Percentiles rank a stretch among this genome's conserved stretches.
These are phyloP conservation scores for Triplophysa siluroides DNA, from an alignment of 2,113 vertebrate genomes.

Conservation along the genomic window DNA sequence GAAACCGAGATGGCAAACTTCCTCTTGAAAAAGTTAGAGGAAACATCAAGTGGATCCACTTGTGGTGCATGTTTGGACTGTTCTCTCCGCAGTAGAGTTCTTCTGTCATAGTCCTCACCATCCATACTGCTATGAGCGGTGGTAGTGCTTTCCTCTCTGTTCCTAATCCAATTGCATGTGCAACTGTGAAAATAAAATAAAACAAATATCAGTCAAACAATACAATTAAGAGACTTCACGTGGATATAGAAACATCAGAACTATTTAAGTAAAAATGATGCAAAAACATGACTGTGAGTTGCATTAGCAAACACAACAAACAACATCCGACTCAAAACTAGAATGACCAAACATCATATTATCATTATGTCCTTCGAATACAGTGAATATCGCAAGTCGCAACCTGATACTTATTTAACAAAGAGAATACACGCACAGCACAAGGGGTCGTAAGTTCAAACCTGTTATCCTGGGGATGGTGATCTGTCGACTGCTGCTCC, in stretches of 20 bases:
- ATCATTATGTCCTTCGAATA: too few relatives aligned
- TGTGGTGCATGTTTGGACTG: not conserved
- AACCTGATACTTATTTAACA: too few relatives aligned
- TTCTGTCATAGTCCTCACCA: conserved; percentile 81
- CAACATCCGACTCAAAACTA: too few relatives aligned
- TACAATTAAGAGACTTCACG: too few relatives aligned
- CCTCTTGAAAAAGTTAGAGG: conserved; percentile 25
- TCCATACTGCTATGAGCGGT: conserved; percentile 82
- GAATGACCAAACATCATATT: too few relatives aligned
- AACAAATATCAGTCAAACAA: not conserved
- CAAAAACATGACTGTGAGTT: too few relatives aligned
- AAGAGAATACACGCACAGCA: too few relatives aligned
- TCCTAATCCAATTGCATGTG: conserved; percentile 80
- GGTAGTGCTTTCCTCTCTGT: conserved; percentile 75
- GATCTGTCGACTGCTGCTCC: conserved; percentile 90
- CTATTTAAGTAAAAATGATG: too few relatives aligned
- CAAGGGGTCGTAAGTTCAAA: conserved; percentile 34
- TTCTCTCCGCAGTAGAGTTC: conserved; percentile 28
- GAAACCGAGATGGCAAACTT: conserved; percentile 64
- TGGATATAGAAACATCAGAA: too few relatives aligned
- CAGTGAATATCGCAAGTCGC: too few relatives aligned
- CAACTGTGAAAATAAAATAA: conserved; percentile 71
- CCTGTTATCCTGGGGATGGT: conserved; percentile 86
- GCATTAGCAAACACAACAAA: too few relatives aligned
- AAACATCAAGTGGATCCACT: conserved; percentile 15